These are phyloP conservation scores for Dynastes hyllus DNA, from an alignment of 2,888 invertebrate species.

Conservation along the genomic window DNA sequence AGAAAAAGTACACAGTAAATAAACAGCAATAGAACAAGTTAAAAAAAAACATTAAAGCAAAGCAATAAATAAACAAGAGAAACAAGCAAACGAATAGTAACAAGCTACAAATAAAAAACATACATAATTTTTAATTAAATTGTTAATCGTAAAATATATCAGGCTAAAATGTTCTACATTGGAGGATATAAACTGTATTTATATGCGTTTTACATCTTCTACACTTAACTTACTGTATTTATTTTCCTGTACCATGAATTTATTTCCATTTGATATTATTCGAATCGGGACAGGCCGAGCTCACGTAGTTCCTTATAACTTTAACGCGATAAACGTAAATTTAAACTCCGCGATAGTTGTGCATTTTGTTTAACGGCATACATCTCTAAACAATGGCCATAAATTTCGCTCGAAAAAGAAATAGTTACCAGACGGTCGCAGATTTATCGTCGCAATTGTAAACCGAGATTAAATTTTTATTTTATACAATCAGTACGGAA, in stretches of 20 bases:
- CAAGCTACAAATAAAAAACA: too few species aligned
- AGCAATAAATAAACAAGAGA: too few species aligned
- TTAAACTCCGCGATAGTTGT: slow-evolving; percentile 43
- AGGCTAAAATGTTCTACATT: not conserved
- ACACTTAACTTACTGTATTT: not conserved
- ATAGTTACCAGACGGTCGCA: slow-evolving; percentile 49
- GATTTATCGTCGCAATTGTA: slow-evolving; percentile 51
- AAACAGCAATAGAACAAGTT: too few species aligned
- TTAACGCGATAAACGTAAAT: slow-evolving; percentile 31
- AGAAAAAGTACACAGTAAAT: too few species aligned
- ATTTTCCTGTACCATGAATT: not conserved
- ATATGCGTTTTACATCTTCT: not conserved
- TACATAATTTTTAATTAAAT: too few species aligned
- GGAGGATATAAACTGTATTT: not conserved
- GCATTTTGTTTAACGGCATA: slow-evolving; percentile 35
- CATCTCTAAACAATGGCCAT: slow-evolving; percentile 44
- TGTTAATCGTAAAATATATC: not conserved
- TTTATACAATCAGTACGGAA: slow-evolving; percentile 45
- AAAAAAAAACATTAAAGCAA: too few species aligned
- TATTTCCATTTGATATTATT: slow-evolving; percentile 25
- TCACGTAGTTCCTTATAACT: slow-evolving; percentile 20
- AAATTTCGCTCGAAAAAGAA: slow-evolving; percentile 45
- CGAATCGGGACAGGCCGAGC: not conserved
- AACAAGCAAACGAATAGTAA: too few species aligned
- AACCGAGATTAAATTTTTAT: slow-evolving; percentile 52